These are phyloP conservation scores for Pachycephus smyrnensis DNA, from an alignment of 2,888 invertebrate species.

Conservation along the genomic window DNA sequence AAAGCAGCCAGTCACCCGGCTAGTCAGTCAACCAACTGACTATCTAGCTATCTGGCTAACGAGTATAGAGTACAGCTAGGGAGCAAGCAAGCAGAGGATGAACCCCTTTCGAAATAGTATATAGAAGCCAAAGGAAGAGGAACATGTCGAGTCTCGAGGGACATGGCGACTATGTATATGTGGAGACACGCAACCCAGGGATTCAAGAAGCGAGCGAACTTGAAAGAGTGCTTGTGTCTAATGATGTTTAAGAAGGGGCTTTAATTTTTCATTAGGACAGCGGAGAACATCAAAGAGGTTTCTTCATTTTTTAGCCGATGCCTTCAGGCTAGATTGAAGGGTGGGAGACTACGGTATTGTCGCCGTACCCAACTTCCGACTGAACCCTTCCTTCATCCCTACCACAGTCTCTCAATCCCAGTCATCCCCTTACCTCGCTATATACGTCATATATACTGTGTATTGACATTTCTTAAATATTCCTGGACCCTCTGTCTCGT, in stretches of 20 bases:
- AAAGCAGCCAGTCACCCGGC: not conserved
- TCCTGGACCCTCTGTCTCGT: constrained; percentile 29
- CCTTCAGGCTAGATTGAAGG: constrained; percentile 53
- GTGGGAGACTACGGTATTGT: constrained; percentile 40
- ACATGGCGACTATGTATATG: not conserved
- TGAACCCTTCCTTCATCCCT: constrained; percentile 37
- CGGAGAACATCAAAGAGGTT: constrained; percentile 62
- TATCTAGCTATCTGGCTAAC: not conserved
- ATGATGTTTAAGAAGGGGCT: constrained; percentile 66
- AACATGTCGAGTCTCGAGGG: not conserved
- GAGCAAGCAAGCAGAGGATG: not conserved
- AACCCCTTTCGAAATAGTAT: not conserved
- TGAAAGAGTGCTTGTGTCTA: constrained; percentile 61
- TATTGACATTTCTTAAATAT: constrained; percentile 66
- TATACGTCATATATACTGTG: constrained; percentile 28
- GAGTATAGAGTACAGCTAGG: not conserved
- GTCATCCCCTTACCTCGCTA: not conserved
- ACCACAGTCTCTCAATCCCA: constrained; percentile 3
- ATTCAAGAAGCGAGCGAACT: constrained; percentile 36
- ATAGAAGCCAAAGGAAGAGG: not conserved
- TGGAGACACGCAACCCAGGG: not conserved
- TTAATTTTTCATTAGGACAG: constrained; percentile 67
- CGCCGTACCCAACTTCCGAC: constrained; percentile 32
- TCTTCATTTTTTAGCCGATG: constrained; percentile 62
- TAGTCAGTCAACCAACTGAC: not conserved